Evolutionary conservation across 2,113 vertebrate species (phyloP).

Genomic region (Hipposideros armiger): DNA sequence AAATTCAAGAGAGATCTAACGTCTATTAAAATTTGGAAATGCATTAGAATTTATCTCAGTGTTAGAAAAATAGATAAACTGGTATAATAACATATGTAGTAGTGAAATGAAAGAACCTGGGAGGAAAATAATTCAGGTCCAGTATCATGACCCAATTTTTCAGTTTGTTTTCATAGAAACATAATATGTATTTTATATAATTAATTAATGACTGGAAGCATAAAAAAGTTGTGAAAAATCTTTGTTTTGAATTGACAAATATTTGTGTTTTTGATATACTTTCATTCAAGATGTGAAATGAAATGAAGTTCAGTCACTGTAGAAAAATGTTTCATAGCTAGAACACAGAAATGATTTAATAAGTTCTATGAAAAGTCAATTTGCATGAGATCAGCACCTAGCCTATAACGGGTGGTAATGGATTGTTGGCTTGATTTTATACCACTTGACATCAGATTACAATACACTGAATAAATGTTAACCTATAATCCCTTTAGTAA

Average conservation of each 20-base stretch:
- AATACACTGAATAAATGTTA: slow-evolving; percentile 97
- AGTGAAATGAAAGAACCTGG: neutral
- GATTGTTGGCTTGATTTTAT: slow-evolving; percentile 96
- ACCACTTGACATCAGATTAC: slow-evolving; percentile 92
- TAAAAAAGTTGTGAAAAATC: slow-evolving; percentile 70
- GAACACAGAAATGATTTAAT: slow-evolving; percentile 89
- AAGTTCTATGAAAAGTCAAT: slow-evolving; percentile 92
- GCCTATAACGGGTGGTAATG: slow-evolving; percentile 93
- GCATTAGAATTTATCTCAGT: neutral
- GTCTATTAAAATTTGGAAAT: slow-evolving; percentile 38
- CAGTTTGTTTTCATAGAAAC: slow-evolving; percentile 58
- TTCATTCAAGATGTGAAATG: slow-evolving; percentile 77
- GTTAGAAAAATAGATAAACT: slow-evolving; percentile 14
- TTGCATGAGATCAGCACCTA: slow-evolving; percentile 92
- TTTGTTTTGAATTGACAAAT: slow-evolving; percentile 82
- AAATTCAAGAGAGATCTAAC: slow-evolving; percentile 52
- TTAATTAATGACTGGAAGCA: slow-evolving; percentile 74
- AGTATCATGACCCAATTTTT: neutral
- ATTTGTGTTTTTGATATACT: slow-evolving; percentile 81
- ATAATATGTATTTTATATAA: slow-evolving; percentile 66
- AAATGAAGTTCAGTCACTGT: slow-evolving; percentile 83
- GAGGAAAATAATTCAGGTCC: neutral
- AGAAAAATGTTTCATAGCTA: slow-evolving; percentile 86
- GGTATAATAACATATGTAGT: neutral
- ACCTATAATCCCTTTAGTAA: slow-evolving; percentile 96